Base-by-base conservation (phyloP, 2,888 invertebrate genomes). In the Hyalella azteca region DNA sequence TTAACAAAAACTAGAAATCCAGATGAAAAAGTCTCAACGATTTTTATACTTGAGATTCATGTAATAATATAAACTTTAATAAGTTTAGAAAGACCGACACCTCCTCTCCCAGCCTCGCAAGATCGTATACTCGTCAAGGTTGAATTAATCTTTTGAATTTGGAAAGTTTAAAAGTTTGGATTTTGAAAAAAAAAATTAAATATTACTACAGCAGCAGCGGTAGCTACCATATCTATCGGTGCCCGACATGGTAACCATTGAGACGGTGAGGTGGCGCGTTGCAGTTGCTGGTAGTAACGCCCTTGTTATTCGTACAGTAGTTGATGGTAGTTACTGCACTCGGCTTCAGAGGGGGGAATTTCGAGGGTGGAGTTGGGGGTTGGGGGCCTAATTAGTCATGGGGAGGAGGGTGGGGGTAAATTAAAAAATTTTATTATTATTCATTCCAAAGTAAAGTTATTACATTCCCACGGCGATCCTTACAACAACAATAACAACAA, bases 261-360 rank as follows among this genome's bases (percentile, higher is more conserved):
- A 3, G 66, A 15, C 13, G 66, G 19, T 66, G 29, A 36, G 15
- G 66, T 13, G 66, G 15, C 36, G 36, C 36, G n/a, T 36, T 66
- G 66, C 36, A n/a, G 66, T 66, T 36, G 66, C 36, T 36, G 45
- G 11, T 15, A 15, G 45, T 45, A 15, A 19, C 29, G 66, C 66
- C 11, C 36, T 36, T 29, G 66, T 19, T 66, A 36, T 66, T 66
- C 36, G 36, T 66, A 36, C 15, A 19, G 66, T 66, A 36, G 36
- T 36, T 19, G 66, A n/a, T 29, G 36, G 66, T 66, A 19, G 36
- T n/a, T 7, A 36, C 19, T 32, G 19, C 11, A n/a, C 36, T 66
- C 5, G 66, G n/a, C 66, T 66, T 66, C 66, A 66, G 29, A 19
- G 66, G 66, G n/a, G 66, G 66, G 66, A 36, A 66, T 36, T 32